Evolutionary conservation across 2,113 vertebrate species (phyloP).

Genomic region (Notarius lentiginosus): DNA sequence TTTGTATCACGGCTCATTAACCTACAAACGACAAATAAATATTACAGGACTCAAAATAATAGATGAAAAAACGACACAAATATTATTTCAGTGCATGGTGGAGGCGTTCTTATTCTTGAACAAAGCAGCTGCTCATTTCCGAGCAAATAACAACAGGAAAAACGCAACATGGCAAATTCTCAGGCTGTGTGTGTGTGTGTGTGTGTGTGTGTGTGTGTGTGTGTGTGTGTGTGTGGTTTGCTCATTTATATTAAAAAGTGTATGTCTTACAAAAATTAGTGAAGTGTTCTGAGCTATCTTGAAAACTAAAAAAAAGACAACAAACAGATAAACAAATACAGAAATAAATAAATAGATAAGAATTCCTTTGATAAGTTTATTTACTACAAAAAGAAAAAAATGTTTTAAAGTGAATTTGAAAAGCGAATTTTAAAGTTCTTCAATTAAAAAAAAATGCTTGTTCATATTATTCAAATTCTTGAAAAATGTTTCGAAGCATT

Average conservation of each 20-base stretch:
- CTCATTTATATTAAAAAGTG: not conserved
- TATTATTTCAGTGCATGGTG: not conserved
- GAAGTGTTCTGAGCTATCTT: not conserved
- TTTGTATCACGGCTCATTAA: not conserved
- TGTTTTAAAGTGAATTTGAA: not conserved
- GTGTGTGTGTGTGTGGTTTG: slow-evolving; percentile 3
- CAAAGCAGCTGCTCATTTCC: not conserved
- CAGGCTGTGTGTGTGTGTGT: not conserved
- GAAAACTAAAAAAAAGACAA: not conserved
- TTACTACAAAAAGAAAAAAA: too few species aligned
- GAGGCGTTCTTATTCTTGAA: not conserved
- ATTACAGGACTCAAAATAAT: not conserved
- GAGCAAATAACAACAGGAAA: not conserved
- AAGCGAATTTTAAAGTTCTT: not conserved
- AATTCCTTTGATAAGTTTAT: too few species aligned
- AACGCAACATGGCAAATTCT: not conserved
- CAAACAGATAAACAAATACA: too few species aligned
- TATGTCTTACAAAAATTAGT: not conserved
- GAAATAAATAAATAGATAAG: not conserved
- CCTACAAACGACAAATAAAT: not conserved
- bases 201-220: slow-evolving; percentile 7
- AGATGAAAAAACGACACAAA: not conserved
- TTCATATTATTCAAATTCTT: not conserved
- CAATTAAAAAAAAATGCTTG: not conserved
- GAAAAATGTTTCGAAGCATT: not conserved